Percentiles rank a stretch among this genome's conserved stretches.
phyloP scores from a whole-genome alignment of 2,113 vertebrate species.

The Brachyhypopomus occidentalis region DNA sequence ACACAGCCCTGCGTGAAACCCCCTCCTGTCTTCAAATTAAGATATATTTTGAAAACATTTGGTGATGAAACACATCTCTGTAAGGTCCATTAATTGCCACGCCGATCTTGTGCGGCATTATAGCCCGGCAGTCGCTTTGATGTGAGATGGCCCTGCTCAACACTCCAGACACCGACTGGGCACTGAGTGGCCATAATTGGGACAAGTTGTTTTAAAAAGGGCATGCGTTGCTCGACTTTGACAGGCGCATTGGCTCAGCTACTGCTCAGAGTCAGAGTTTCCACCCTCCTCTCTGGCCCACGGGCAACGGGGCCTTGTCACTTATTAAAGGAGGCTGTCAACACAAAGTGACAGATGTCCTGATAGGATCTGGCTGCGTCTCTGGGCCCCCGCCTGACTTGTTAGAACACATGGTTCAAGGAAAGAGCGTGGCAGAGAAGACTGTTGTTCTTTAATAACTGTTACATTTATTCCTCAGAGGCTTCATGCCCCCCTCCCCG shows the following conservation, averaged over 20 bases:
- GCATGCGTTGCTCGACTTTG: slow-evolving; percentile 68
- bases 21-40: slow-evolving; percentile 59
- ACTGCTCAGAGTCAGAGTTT: slow-evolving; percentile 57
- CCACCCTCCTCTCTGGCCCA: slow-evolving; percentile 65
- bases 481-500: slow-evolving; percentile 71
- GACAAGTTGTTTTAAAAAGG: slow-evolving; percentile 71
- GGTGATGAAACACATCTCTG: slow-evolving; percentile 65
- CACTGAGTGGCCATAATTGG: slow-evolving; percentile 74
- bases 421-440: slow-evolving; percentile 60
- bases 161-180: slow-evolving; percentile 59
- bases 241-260: slow-evolving; percentile 63
- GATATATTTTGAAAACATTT: slow-evolving; percentile 74
- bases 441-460: slow-evolving; percentile 84
- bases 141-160: slow-evolving; percentile 61
- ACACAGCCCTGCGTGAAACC: slow-evolving; percentile 37
- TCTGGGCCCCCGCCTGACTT: slow-evolving; percentile 79
- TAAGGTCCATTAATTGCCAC: slow-evolving; percentile 68
- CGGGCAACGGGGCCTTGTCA: slow-evolving; percentile 81
- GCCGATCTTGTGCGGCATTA: slow-evolving; percentile 57
- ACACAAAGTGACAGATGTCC: slow-evolving; percentile 94
- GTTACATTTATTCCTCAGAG: slow-evolving; percentile 88
- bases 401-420: slow-evolving; percentile 83
- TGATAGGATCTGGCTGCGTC: slow-evolving; percentile 86
- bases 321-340: slow-evolving; percentile 85
- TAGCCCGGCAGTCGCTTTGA: slow-evolving; percentile 63